A percentile compares a stretch with the other conserved stretches of the same genome.
These are phyloP conservation scores for Hystrix cristata DNA, from an alignment of 2,113 vertebrate genomes.

Conservation along the genomic window DNA sequence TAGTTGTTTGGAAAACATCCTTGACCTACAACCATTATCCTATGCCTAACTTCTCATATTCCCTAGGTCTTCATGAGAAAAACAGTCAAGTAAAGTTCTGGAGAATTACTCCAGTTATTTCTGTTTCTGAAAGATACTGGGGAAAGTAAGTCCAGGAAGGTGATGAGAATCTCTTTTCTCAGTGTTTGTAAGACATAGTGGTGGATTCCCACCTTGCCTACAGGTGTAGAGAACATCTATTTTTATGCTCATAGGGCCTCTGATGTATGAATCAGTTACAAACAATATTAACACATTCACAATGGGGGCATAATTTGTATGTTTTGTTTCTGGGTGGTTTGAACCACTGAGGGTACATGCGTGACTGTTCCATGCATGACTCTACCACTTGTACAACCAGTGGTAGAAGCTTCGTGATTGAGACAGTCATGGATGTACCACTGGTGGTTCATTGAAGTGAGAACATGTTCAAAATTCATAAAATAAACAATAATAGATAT, in stretches of 20 bases:
- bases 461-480: slow-evolving; percentile 10
- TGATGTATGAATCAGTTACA: neutral
- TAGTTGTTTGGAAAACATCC: neutral
- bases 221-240: neutral
- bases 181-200: neutral
- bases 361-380: neutral
- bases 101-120: neutral
- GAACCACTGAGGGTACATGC: neutral
- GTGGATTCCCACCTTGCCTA: neutral
- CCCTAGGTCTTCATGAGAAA: neutral
- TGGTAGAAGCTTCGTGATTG: neutral
- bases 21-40: neutral
- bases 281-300: neutral
- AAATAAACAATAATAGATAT: neutral
- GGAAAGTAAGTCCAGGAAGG: neutral
- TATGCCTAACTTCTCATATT: neutral
- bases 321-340: neutral
- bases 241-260: neutral
- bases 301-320: neutral
- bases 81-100: neutral
- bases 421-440: neutral
- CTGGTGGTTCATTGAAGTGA: neutral
- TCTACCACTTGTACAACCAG: neutral
- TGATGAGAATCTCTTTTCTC: neutral
- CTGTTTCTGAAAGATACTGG: neutral